A percentile compares a stretch with the other conserved stretches of the same genome.
These are phyloP conservation scores for Sphinx pinastri DNA, from an alignment of 2,888 invertebrate genomes.

Conservation along the genomic window DNA sequence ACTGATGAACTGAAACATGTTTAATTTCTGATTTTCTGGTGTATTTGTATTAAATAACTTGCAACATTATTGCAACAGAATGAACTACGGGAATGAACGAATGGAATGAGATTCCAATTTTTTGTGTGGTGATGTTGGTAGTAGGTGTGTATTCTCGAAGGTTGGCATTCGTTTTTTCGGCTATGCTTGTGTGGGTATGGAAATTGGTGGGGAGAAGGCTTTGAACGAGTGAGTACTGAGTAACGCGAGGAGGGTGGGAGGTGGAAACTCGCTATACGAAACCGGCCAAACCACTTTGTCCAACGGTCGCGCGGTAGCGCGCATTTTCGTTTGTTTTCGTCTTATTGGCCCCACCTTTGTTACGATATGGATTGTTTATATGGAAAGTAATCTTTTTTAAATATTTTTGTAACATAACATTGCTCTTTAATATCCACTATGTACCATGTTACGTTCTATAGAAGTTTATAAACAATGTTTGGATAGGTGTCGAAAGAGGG, in stretches of 20 bases:
- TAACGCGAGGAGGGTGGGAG: conserved; percentile 59
- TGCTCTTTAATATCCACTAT: conserved; percentile 36
- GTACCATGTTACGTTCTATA: conserved; percentile 42
- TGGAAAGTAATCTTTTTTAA: conserved; percentile 37
- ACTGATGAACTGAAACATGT: no score
- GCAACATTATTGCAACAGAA: no score
- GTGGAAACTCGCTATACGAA: conserved; percentile 56
- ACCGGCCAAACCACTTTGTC: conserved; percentile 80
- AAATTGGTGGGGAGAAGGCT: conserved; percentile 65
- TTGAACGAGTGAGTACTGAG: conserved; percentile 48
- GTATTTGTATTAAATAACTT: no score
- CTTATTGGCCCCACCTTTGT: conserved; percentile 76
- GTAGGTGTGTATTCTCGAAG: neutral
- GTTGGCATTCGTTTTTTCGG: neutral
- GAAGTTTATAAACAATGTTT: conserved; percentile 46
- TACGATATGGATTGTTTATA: conserved; percentile 64
- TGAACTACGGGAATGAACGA: no score
- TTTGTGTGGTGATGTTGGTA: neutral
- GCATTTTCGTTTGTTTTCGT: conserved; percentile 73
- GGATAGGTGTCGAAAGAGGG: conserved; percentile 57
- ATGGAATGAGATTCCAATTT: neutral
- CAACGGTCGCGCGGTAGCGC: conserved; percentile 79
- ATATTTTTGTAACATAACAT: neutral
- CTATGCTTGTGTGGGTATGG: conserved; percentile 34
- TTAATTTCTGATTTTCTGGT: no score